A percentile compares a stretch with the other conserved stretches of the same genome.
phyloP scores from a whole-genome alignment of 2,113 vertebrate genomes.

The Chlamydotis undulata region DNA sequence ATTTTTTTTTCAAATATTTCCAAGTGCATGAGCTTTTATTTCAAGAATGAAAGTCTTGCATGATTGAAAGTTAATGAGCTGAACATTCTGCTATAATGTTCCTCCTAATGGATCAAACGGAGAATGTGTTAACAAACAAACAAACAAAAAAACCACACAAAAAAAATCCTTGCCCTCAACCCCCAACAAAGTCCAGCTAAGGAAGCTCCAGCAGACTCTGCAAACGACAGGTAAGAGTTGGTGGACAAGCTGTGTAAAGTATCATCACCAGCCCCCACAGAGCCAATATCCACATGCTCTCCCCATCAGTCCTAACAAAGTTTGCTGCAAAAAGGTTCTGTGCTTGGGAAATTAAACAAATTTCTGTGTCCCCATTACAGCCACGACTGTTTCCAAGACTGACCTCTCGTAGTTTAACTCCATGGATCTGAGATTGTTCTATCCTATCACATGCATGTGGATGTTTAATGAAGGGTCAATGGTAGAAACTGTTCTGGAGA shows the following conservation, averaged over 20 bases:
- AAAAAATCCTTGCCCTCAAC: not conserved
- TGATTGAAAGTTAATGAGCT: slow-evolving; percentile 4
- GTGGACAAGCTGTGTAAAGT: not conserved
- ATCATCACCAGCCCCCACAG: not conserved
- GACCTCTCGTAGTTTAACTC: not conserved
- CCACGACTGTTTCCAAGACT: not conserved
- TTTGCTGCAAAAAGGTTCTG: not conserved
- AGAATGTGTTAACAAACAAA: not conserved
- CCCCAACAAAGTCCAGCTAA: not conserved
- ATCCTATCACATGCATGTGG: not conserved
- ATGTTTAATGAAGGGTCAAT: not conserved
- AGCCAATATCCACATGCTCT: not conserved
- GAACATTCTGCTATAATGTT: not conserved
- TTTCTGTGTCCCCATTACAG: not conserved
- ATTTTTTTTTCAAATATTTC: not conserved
- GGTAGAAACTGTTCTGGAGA: not conserved
- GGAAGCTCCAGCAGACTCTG: not conserved
- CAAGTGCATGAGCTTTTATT: not conserved
- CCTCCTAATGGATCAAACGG: not conserved
- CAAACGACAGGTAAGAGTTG: not conserved
- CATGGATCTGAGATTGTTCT: not conserved
- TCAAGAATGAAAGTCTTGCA: not conserved
- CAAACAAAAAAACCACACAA: not conserved
- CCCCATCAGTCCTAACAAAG: not conserved
- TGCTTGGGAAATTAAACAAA: not conserved